Evolutionary conservation across 2,888 invertebrate species (phyloP), one percentile per base, ranked within the genome.

Genomic region (Galeopsomyia nigrocyanea): DNA sequence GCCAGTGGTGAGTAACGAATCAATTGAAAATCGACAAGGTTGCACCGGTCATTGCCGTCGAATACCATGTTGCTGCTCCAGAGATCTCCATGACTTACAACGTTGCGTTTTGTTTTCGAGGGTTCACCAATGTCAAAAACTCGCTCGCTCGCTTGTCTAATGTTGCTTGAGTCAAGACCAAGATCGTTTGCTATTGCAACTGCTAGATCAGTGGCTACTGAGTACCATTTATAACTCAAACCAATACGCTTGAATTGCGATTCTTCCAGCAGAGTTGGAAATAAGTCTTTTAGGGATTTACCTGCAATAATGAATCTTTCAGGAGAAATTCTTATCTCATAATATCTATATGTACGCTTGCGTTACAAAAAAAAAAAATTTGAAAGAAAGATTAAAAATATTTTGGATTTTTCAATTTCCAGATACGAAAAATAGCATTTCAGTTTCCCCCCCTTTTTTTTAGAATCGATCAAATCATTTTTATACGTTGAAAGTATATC

Each of bases 101-200:
- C 74, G 91, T 74, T 74, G 22, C 60, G 64, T 49, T 71, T 74
- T 9, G 26, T 71, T 16, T 85, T 91, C 87, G 19, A 91, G 0
- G 71, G 64, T 19, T 3, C 16, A 14, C 31, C 0, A 0, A 71
- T 19, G 16, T 76, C 74, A 39, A 77, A 80, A 3, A 83, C 66
- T 6, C 75, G 55, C 3, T 80, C 68, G 56, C 80, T 80, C 1
- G 78, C 73, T 9, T 55, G 61, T 0, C 75, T 75, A 66, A 84
- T 56, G 19, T 22, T 9, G 5, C 68, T 75, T 0, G 76, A 19
- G 49, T 82, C 77, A 6, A 80, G 65, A 13, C 78, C 79, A 14
- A 81, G 69, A 0, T 77, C 64, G 51, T 82, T 75, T 2, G 83
- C 84, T 0, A 86, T 10, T n/a, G 63, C 69, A 0, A 81, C 71